Base-by-base conservation (phyloP, 2,888 invertebrate genomes). In the Caenorhabditis sp. region DNA sequence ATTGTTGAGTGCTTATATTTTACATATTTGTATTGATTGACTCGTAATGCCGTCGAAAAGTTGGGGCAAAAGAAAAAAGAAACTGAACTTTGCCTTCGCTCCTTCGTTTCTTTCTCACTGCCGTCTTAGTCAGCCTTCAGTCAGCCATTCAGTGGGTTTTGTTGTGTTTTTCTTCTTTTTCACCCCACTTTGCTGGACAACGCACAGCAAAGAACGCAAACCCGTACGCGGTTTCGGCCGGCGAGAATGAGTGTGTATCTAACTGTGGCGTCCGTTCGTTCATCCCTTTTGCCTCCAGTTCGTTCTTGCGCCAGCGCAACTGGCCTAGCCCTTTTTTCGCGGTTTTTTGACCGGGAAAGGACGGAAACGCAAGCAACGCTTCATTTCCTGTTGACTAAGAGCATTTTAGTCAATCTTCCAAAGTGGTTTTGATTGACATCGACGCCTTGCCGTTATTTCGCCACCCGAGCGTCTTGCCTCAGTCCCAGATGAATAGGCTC, bases 391-490 rank as follows among this genome's bases (percentile, higher is more conserved):
- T 76, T 76, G 76, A 76, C 67, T 61, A 53, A 61, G 53, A 67
- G 47, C 68, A 53, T 76, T 74, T 74, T 76, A 76, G 67, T 61
- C 76, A 67, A 76, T 76, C 67, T 76, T 67, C 60, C 28, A 61
- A 76, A 76, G 76, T 76, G 67, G 76, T 76, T n/a, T 76, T 76
- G 76, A 76, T 76, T 76, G 76, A 67, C 76, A 76, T 55, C 76
- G 61, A 76, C 76, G 76, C 76, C 67, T 61, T 67, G 5, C 65
- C 60, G 62, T 58, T 64, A 72, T 64, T 72, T 72, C 72, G 58
- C 72, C 32, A 72, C 56, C 47, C 64, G 18, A 64, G 64, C 62
- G 55, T 71, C 71, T 62, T 44, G 61, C 44, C 56, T 15, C 51
- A 61, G 3, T 40, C 70, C 62, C 71, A 62, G 71, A 71, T 71